These are phyloP conservation scores for Balearica regulorum DNA, from an alignment of 2,797 vertebrate species.

Conservation along the genomic window DNA sequence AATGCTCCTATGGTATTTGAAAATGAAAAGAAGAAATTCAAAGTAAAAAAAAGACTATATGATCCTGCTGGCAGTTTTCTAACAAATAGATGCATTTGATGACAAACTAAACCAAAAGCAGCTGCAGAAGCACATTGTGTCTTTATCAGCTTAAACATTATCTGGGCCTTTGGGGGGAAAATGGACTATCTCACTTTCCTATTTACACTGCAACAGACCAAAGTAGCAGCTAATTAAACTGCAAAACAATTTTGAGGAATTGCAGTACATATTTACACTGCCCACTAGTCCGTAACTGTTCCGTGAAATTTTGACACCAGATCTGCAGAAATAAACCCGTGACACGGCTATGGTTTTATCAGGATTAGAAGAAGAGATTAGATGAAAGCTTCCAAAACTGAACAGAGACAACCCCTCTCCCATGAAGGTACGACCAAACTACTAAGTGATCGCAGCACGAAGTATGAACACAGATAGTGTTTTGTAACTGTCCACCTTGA, in stretches of 20 bases:
- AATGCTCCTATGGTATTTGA: not conserved
- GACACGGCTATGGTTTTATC: not conserved
- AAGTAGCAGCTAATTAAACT: not conserved
- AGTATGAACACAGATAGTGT: not conserved
- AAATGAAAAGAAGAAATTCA: not conserved
- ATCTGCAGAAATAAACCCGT: not conserved
- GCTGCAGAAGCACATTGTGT: not conserved
- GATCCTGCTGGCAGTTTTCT: not conserved
- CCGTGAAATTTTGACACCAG: not conserved
- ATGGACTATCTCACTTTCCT: not conserved
- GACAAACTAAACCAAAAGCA: not conserved
- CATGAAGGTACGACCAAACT: not conserved
- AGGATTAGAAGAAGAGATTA: not conserved
- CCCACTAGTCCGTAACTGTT: not conserved
- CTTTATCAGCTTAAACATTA: not conserved
- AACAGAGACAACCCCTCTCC: not conserved
- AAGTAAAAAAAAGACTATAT: not conserved
- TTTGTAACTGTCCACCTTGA: not conserved
- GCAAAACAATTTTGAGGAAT: not conserved
- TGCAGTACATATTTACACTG: not conserved
- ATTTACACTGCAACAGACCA: not conserved
- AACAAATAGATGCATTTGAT: constrained; percentile 8
- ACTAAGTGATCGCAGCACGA: not conserved
- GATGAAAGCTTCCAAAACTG: not conserved
- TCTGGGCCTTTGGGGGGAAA: not conserved